Conservation (phyloP, 2,888 invertebrate species). For the Scelioninae gen. 1 region DNA sequence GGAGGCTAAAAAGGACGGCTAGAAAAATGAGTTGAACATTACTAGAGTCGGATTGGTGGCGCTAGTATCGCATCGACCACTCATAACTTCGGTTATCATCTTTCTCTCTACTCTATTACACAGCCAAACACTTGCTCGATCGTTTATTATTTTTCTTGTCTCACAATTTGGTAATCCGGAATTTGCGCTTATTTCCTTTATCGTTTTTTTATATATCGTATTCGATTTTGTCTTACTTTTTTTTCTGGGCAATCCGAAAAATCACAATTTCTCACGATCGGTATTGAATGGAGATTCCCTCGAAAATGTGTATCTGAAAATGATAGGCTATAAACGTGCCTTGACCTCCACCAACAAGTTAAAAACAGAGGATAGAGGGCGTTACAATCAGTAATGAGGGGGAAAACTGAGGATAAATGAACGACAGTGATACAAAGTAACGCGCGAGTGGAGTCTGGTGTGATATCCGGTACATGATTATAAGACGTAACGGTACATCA, state of each 20-base stretch:
- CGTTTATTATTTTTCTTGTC: conserved; percentile 77
- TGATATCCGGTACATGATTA: conserved; percentile 66
- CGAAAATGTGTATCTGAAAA: conserved; percentile 57
- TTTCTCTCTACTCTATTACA: conserved; percentile 81
- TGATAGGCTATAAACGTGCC: conserved; percentile 60
- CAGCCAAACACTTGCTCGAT: conserved; percentile 84
- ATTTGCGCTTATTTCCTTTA: conserved; percentile 22
- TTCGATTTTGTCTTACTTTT: background rate
- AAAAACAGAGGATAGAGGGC: conserved; percentile 30
- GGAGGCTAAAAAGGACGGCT: conserved; percentile 38
- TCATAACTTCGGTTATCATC: conserved; percentile 73
- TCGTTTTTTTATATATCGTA: conserved; percentile 24
- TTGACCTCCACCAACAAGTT: conserved; percentile 61
- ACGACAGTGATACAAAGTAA: conserved; percentile 61
- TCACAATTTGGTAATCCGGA: conserved; percentile 55
- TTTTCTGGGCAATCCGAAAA: conserved; percentile 39
- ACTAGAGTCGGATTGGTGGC: conserved; percentile 35
- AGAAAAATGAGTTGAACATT: conserved; percentile 7
- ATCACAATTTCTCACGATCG: conserved; percentile 64
- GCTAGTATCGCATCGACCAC: conserved; percentile 28
- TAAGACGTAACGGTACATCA: conserved; percentile 74
- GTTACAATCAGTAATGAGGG: conserved; percentile 27
- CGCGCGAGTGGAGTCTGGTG: conserved; percentile 68
- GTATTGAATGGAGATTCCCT: conserved; percentile 64
- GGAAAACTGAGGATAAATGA: conserved; percentile 43